These are phyloP conservation scores for Drosophila kepulauana DNA, from an alignment of 1,140 invertebrate genomes.

Conservation along the genomic window DNA sequence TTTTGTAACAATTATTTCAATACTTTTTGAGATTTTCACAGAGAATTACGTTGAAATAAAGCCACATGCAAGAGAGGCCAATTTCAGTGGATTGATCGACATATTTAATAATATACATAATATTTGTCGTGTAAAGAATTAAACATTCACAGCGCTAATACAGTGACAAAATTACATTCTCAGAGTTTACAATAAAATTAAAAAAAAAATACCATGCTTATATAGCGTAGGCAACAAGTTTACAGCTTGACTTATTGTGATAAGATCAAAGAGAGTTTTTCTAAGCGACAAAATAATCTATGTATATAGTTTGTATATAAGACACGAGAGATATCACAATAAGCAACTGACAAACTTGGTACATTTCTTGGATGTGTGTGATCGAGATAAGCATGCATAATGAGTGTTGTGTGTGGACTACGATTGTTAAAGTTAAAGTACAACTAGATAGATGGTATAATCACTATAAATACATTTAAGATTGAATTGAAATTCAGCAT, in stretches of 20 bases:
- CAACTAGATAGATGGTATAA: constrained; percentile 39
- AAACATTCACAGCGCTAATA: constrained; percentile 67
- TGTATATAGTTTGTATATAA: constrained; percentile 1
- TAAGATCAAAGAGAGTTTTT: background rate
- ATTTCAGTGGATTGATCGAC: constrained; percentile 4
- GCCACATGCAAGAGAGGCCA: constrained; percentile 45
- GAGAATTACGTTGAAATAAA: constrained; percentile 16
- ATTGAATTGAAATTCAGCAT: constrained; percentile 53
- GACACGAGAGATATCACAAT: constrained; percentile 15
- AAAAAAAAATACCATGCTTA: constrained; percentile 22
- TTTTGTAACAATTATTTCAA: constrained; percentile 55
- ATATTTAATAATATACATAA: constrained; percentile 39
- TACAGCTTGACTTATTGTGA: constrained; percentile 4
- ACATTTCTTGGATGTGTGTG: background rate
- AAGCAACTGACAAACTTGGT: constrained; percentile 7
- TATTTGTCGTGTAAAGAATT: constrained; percentile 38
- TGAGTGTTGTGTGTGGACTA: constrained; percentile 39
- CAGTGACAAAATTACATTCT: constrained; percentile 32
- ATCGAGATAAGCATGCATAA: constrained; percentile 35
- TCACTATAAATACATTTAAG: constrained; percentile 49
- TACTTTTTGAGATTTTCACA: constrained; percentile 64
- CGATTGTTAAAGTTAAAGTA: constrained; percentile 54
- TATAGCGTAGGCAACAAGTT: background rate
- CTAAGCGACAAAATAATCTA: background rate
- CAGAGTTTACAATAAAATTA: constrained; percentile 7